A percentile compares a stretch with the other conserved stretches of the same genome.
phyloP scores from a whole-genome alignment of 1,140 invertebrate species.

The Philotrypesis tridentata region DNA sequence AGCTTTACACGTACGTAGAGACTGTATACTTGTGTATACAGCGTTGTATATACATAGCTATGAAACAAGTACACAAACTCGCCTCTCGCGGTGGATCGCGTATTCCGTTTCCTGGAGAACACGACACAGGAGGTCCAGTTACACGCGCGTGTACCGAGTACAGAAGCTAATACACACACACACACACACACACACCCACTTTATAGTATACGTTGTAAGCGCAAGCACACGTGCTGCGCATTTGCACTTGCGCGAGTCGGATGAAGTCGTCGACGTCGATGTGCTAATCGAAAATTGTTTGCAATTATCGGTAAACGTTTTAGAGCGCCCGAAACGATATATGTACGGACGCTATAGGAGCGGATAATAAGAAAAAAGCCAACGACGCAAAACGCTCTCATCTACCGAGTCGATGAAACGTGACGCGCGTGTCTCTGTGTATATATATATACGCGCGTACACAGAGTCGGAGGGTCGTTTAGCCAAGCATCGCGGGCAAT shows the following conservation, averaged over 20 bases:
- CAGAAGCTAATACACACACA: not conserved
- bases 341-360: not conserved
- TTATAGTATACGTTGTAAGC: no score
- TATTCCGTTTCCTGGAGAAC: conserved; percentile 68
- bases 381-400: not conserved
- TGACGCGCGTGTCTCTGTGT: conserved; percentile 38
- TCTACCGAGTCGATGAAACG: conserved; percentile 1
- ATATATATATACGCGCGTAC: no score
- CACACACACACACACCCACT: no score
- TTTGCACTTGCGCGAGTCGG: not conserved
- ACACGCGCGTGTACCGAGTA: conserved; percentile 49
- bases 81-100: conserved; percentile 50
- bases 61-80: conserved; percentile 12
- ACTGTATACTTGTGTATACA: no score
- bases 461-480: no score
- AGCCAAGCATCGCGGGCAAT: not conserved
- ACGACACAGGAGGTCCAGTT: conserved; percentile 64
- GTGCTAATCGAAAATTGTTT: not conserved
- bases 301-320: not conserved
- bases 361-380: not conserved
- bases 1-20: not conserved
- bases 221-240: not conserved
- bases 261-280: not conserved
- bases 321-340: not conserved
- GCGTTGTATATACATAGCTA: not conserved